These are phyloP conservation scores for Cacoxenus indagator DNA, from an alignment of 2,888 invertebrate species.

Conservation along the genomic window DNA sequence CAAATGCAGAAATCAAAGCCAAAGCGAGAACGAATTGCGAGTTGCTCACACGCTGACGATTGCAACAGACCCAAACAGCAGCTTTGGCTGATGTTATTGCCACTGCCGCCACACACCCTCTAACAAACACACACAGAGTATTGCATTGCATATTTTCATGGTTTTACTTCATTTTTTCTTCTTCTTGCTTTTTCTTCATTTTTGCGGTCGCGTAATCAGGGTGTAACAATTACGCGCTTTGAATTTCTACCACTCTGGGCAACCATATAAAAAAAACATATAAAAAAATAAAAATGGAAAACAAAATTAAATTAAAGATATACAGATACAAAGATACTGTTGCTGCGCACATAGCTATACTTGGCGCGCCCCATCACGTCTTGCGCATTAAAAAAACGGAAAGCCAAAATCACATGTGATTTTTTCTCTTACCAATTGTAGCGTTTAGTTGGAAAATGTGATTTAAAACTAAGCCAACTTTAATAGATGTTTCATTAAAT, in stretches of 20 bases:
- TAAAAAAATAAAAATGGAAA: constrained; percentile 24
- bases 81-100: neutral
- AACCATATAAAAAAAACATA: constrained; percentile 10
- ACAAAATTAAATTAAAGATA: constrained; percentile 31
- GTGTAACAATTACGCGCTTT: constrained; percentile 68
- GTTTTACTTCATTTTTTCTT: constrained; percentile 31
- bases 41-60: neutral
- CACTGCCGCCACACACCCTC: neutral
- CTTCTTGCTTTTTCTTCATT: constrained; percentile 22
- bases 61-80: constrained; percentile 9
- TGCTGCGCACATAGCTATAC: constrained; percentile 31
- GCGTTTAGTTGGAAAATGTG: too few relatives aligned
- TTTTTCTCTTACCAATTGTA: too few relatives aligned
- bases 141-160: constrained; percentile 7
- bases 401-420: neutral
- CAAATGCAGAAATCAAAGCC: neutral
- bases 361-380: constrained; percentile 48
- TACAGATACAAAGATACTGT: constrained; percentile 19
- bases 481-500: neutral
- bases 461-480: too few relatives aligned
- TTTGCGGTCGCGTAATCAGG: constrained; percentile 65
- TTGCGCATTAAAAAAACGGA: constrained; percentile 30
- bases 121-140: too few relatives aligned
- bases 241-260: constrained; percentile 46
- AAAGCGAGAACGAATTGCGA: neutral